Evolutionary conservation across 2,113 vertebrate genomes (phyloP).

Genomic region (Burhinus bistriatus): DNA sequence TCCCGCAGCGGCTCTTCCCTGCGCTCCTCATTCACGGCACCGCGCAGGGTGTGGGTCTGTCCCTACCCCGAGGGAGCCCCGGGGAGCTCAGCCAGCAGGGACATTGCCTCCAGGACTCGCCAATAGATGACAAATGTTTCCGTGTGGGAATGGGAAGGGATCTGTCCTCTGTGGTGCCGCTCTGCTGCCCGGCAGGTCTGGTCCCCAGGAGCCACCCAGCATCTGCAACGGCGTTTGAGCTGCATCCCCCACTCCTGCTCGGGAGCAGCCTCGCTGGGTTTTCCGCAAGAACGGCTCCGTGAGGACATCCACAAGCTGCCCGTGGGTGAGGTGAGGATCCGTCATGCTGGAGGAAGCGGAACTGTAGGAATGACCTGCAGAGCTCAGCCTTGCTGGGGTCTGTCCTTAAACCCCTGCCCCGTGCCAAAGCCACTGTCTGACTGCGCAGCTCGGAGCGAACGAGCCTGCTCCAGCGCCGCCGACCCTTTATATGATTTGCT

Average conservation of each 20-base stretch:
- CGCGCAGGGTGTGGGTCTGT: fast-evolving
- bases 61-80: neutral
- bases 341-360: fast-evolving
- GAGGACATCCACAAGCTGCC: fast-evolving
- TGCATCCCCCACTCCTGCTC: fast-evolving
- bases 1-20: neutral
- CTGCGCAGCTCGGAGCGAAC: fast-evolving
- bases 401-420: neutral
- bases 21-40: neutral
- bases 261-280: neutral
- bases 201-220: neutral
- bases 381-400: neutral
- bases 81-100: neutral
- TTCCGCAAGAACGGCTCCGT: fast-evolving
- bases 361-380: fast-evolving
- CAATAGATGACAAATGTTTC: fast-evolving
- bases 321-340: neutral
- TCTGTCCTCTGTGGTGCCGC: fast-evolving
- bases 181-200: neutral
- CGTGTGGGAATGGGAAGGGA: fast-evolving
- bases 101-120: neutral
- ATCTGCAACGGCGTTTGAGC: neutral
- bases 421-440: fast-evolving
- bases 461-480: neutral
- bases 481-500: fast-evolving